Conservation (phyloP, 2,888 invertebrate species). For the Cephus pygmeus region DNA sequence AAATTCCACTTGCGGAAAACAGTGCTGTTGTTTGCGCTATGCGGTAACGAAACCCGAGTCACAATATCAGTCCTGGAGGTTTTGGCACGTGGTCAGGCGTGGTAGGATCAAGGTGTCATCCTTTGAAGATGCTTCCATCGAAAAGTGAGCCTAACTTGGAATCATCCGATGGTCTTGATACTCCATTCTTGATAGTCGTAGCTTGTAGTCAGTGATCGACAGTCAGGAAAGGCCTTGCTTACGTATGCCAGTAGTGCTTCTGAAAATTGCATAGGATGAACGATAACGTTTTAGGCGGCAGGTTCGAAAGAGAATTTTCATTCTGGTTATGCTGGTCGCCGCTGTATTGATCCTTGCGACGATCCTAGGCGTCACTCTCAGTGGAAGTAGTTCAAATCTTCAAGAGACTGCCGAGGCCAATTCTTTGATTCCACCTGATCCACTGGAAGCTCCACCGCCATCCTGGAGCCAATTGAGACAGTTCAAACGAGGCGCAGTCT, state of each 20-base stretch:
- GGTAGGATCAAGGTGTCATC: neutral
- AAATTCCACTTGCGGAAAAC: neutral
- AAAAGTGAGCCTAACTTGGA: neutral
- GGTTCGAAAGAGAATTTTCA: constrained; percentile 31
- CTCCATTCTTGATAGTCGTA: neutral
- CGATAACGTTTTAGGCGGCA: neutral
- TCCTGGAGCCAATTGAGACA: constrained; percentile 75
- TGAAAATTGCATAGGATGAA: neutral
- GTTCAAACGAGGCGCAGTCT: constrained; percentile 79
- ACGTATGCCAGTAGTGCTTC: neutral
- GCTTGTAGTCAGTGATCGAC: neutral
- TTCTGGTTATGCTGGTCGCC: constrained; percentile 38
- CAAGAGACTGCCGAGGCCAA: constrained; percentile 50
- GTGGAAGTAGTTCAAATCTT: constrained; percentile 44
- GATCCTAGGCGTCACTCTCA: constrained; percentile 63
- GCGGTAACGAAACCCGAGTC: neutral
- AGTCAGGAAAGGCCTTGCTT: neutral
- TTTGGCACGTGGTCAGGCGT: neutral
- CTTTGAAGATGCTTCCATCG: neutral
- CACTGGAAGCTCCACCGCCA: constrained; percentile 72
- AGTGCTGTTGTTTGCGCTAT: neutral
- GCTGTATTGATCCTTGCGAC: constrained; percentile 48
- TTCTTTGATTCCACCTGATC: constrained; percentile 73
- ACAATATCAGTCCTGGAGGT: neutral
- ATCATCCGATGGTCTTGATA: neutral